These are phyloP conservation scores for Protonibea diacanthus DNA, from an alignment of 2,797 vertebrate species.

Conservation along the genomic window DNA sequence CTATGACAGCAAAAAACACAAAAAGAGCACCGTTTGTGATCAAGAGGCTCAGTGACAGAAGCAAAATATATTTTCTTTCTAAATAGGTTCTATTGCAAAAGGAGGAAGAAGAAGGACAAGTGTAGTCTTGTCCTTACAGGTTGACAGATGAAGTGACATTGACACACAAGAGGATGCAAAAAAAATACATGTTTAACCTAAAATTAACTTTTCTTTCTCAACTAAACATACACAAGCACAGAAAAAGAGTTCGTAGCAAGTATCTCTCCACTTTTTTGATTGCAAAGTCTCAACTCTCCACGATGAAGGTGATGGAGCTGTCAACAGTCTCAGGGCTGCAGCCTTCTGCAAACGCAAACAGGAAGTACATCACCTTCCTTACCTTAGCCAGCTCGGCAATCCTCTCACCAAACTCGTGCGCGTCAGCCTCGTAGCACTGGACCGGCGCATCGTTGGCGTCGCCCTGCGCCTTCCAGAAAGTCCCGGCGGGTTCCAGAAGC, in stretches of 20 bases:
- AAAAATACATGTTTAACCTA: conserved; percentile 4
- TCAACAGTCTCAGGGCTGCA: conserved; percentile 86
- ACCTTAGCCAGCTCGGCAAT: conserved; percentile 91
- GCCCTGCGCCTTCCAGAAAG: conserved; percentile 88
- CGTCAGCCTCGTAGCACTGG: conserved; percentile 90
- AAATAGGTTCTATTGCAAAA: not conserved
- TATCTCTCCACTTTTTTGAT: not conserved
- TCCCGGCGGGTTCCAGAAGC: conserved; percentile 90
- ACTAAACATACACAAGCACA: conserved; percentile 16
- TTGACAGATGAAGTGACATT: not conserved
- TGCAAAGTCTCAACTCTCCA: conserved; percentile 48
- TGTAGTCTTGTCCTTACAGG: not conserved
- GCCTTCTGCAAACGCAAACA: conserved; percentile 88
- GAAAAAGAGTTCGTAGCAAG: not conserved
- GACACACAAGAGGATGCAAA: not conserved
- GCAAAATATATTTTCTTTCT: not conserved
- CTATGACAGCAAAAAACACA: conserved; percentile 35
- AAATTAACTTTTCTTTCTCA: not conserved
- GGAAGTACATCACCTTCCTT: conserved; percentile 96
- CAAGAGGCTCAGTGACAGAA: not conserved
- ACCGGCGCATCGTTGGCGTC: conserved; percentile 14
- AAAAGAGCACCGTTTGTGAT: conserved; percentile 4
- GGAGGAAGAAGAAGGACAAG: not conserved
- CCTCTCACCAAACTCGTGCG: conserved; percentile 93
- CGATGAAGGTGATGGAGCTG: conserved; percentile 87